Evolutionary conservation across 2,888 invertebrate species (phyloP), one percentile per base, ranked within the genome.

Genomic region (Pollenia griseotomentosa): DNA sequence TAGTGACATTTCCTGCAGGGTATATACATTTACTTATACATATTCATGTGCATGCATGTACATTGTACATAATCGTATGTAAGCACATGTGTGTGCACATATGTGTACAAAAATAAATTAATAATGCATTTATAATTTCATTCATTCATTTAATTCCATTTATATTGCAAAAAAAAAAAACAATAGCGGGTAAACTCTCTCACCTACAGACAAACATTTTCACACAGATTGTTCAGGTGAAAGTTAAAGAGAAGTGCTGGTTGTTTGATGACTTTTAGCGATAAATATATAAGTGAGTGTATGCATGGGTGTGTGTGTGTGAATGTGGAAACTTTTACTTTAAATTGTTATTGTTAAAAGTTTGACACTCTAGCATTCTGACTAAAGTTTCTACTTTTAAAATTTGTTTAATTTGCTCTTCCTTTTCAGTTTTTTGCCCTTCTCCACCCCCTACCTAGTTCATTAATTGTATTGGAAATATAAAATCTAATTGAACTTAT

Each of bases 51-150:
- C 55, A 9, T 23, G n/a, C 33, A 11, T 46, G 3, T 16, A 40
- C 19, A 40, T 33, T 46, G 3, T 12, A 40, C 19, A 40, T 6
- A 33, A 33, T 33, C 19, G 44, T 44, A 40, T 9, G 23, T 33
- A 33, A 33, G 33, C 33, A 5, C 6, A 33, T 5, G 46, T 42
- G 19, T 59, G 23, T 65, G 44, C 42, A 61, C 59, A 8, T 53
- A 46, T 57, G 23, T 51, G 2, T 61, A 23, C 71, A 12, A 23
- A 48, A 42, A 48, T 66, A 46, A n/a, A 61, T 19, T 40, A 59
- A 51, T 81, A 77, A 77, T 85, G 14, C 44, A 85, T 66, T 75
- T 73, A 66, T 19, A 73, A 73, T 55, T 81, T 65, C 44, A 81
- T 46, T 73, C 48, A 16, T 65, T 71, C 71, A 73, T 73, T 57